Conservation (phyloP, 1,140 invertebrate species). For the Drosophila pallidifrons region DNA sequence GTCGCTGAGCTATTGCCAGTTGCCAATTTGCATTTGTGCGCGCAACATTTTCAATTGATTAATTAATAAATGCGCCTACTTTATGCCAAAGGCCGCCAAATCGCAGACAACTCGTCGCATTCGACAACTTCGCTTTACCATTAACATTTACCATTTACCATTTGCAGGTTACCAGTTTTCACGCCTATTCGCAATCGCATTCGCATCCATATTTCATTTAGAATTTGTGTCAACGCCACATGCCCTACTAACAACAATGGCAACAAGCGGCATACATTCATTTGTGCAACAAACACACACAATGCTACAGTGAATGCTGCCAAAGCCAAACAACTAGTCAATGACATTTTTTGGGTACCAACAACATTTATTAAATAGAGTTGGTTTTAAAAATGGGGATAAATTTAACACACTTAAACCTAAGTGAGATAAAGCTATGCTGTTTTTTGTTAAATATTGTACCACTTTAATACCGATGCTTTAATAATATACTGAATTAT, state of each 20-base stretch:
- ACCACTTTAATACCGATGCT: too few relatives aligned
- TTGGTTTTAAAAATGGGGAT: too few relatives aligned
- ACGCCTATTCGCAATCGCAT: conserved; percentile 11
- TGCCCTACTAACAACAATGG: conserved; percentile 23
- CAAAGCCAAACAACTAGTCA: background rate
- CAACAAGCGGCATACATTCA: conserved; percentile 1
- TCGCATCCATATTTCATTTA: conserved; percentile 13
- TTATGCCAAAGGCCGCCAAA: conserved; percentile 25
- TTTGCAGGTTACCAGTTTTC: conserved; percentile 4
- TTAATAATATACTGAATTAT: too few relatives aligned
- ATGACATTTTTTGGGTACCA: too few relatives aligned
- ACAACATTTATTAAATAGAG: too few relatives aligned
- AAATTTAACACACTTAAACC: too few relatives aligned
- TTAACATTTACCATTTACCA: conserved; percentile 1
- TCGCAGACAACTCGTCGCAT: conserved; percentile 18
- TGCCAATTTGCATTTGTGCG: conserved; percentile 50
- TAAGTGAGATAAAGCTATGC: too few relatives aligned
- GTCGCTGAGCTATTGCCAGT: conserved; percentile 28
- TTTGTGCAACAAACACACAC: background rate
- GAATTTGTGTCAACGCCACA: conserved; percentile 43
- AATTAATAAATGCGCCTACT: conserved; percentile 56
- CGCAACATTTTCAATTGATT: conserved; percentile 48
- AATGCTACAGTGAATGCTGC: conserved; percentile 3
- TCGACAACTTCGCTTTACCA: conserved; percentile 14
- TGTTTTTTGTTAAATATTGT: too few relatives aligned